A percentile compares a stretch with the other conserved stretches of the same genome.
These are phyloP conservation scores for human (Homo sapiens) DNA, from an alignment of 2,113 vertebrate genomes.

Conservation along the genomic window DNA sequence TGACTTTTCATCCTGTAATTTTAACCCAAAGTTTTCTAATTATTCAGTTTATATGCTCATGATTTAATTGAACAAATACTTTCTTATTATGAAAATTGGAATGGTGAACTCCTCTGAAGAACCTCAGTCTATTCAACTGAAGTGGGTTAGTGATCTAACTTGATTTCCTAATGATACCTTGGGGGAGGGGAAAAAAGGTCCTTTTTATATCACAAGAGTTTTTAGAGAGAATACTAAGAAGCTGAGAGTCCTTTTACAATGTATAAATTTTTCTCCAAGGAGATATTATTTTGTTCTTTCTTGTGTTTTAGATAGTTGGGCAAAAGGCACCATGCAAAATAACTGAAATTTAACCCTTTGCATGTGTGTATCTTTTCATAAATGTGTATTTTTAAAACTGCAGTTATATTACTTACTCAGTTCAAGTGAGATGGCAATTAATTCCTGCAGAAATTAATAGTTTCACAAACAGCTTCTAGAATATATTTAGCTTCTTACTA, in stretches of 20 bases:
- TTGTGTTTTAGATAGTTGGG: background rate
- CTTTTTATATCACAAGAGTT: background rate
- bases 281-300: background rate
- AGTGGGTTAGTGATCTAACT: background rate
- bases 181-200: background rate
- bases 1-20: background rate
- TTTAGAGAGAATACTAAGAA: constrained; percentile 50
- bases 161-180: background rate
- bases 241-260: background rate
- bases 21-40: background rate
- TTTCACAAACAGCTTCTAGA: background rate
- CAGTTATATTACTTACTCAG: background rate
- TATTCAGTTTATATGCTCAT: background rate
- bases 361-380: background rate
- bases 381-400: background rate
- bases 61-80: constrained; percentile 38
- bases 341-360: background rate
- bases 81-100: constrained; percentile 1
- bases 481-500: background rate
- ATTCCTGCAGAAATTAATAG: background rate
- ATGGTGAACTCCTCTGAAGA: background rate
- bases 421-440: background rate
- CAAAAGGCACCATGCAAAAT: background rate
- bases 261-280: constrained; percentile 9
- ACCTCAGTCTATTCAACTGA: background rate